Percentiles rank a stretch among this genome's conserved stretches.
Conservation (phyloP, 2,113 vertebrate genomes). For the Anhinga rufa region DNA sequence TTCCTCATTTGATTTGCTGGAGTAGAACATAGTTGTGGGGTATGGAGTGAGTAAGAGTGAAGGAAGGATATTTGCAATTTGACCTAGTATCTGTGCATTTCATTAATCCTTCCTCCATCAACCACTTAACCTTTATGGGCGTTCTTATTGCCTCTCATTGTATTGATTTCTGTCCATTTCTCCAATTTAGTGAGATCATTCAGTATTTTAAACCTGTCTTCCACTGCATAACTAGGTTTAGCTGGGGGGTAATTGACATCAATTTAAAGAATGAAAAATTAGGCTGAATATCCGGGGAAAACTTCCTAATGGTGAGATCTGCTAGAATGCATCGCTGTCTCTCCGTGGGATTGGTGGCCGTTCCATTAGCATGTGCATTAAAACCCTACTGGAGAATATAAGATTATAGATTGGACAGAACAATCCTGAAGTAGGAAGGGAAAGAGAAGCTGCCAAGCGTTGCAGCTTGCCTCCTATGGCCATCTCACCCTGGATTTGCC, state of each 20-base stretch:
- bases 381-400: background rate
- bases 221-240: slow-evolving; percentile 56
- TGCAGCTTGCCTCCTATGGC: background rate
- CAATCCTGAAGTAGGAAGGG: background rate
- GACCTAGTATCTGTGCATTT: slow-evolving; percentile 45
- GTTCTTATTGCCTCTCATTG: slow-evolving; percentile 31
- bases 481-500: background rate
- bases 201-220: slow-evolving; percentile 56
- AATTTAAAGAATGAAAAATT: slow-evolving; percentile 64
- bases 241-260: slow-evolving; percentile 52
- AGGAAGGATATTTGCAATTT: slow-evolving; percentile 30
- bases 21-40: background rate
- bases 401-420: background rate
- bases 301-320: slow-evolving; percentile 36
- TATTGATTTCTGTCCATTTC: slow-evolving; percentile 62
- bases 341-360: background rate
- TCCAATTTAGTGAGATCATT: slow-evolving; percentile 63
- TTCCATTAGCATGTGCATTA: slow-evolving; percentile 40
- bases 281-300: slow-evolving; percentile 20
- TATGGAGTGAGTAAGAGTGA: background rate
- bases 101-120: slow-evolving; percentile 51
- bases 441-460: background rate
- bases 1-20: background rate
- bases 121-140: slow-evolving; percentile 50
- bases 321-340: background rate